Evolutionary conservation across 1,140 invertebrate genomes (phyloP), one percentile per base, ranked within the genome.

Genomic region (Macrotrachela quadricornifera): DNA sequence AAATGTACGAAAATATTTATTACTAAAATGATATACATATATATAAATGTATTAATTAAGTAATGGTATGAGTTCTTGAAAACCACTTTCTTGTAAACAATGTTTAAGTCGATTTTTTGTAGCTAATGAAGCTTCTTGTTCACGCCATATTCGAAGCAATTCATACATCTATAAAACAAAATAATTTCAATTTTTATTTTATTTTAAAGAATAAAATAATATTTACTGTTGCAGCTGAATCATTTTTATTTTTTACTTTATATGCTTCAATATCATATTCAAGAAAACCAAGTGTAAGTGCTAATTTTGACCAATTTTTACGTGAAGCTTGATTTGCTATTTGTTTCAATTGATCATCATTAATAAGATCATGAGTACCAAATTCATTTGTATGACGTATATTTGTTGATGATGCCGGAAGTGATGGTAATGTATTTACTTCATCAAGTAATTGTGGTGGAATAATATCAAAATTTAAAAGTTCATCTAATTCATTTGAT

Each of bases 271-370:
- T 53, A 16, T 53, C 51, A 17, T 18, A 36, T 36, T 47, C 42
- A 15, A 41, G 16, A 43, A 18, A 53, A 17, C 51, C 51, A 12
- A 53, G 51, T 40, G 15, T 47, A 6, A 15, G 10, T 30, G 51
- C 51, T 16, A 53, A 37, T 42, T 40, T 39, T 43, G 46, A 37
- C 51, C 51, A 53, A 13, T 53, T 38, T 53, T 40, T 46, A 42
- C 46, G 46, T 12, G 17, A n/a, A 0, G 39, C 51, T 47, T 48
- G 42, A 30, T 11, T 46, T 13, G 51, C 51, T 9, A 53, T 15
- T 41, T n/a, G 15, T 18, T 40, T 44, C 1, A 53, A 16, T 10
- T 18, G 12, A 21, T 47, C 18, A 36, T 53, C 51, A 30, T 17
- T 30, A 14, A 53, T 8, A 30, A 30, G 21, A 30, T 30, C 21